Evolutionary conservation across 2,888 invertebrate species (phyloP), one percentile per base, ranked within the genome.

Genomic region (Orthosia gracilis): DNA sequence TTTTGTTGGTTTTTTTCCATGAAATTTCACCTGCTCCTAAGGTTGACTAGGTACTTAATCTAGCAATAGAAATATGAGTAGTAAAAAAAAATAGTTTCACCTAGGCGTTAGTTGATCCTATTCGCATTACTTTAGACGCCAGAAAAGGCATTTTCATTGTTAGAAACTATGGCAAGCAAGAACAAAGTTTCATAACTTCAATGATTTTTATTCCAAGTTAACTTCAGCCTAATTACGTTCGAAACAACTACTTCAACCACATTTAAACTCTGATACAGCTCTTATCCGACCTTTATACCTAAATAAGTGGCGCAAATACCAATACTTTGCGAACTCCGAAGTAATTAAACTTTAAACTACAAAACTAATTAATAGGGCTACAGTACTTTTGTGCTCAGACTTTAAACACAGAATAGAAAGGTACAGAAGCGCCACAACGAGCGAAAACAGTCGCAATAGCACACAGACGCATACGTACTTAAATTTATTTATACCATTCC

Each of bases 261-360:
- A 57, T 61, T 69, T 49, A 47, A 69, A 66, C 69, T 80, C 31
- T 9, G 61, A 62, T 47, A 49, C 57, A 62, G 65, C 69, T 82
- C 62, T 26, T 23, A 64, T 49, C 47, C 21, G 26, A 71, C 52
- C 68, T 57, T 50, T 77, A 65, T 68, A 49, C 40, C 52, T 57
- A 68, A 81, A 78, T 66, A 74, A 78, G 54, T 78, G 68, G 69
- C 58, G 54, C 65, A 63, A 82, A 81, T 78, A 78, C 81, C 69
- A 71, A 81, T 78, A 78, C 69, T 82, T 82, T 52, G 63, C 17
- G 1, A 78, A 82, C 66, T 78, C 40, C 61, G 17, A 47, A 78
- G 70, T 78, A 78, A 82, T 82, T 78, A 74, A 82, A 78, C 74
- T 71, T 71, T 52, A 17, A 76, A 82, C 74, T 82, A 70, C 70